Percentiles rank a stretch among this genome's conserved stretches.
phyloP scores from a whole-genome alignment of 2,888 invertebrate species.

The Chrysina gloriosa region DNA sequence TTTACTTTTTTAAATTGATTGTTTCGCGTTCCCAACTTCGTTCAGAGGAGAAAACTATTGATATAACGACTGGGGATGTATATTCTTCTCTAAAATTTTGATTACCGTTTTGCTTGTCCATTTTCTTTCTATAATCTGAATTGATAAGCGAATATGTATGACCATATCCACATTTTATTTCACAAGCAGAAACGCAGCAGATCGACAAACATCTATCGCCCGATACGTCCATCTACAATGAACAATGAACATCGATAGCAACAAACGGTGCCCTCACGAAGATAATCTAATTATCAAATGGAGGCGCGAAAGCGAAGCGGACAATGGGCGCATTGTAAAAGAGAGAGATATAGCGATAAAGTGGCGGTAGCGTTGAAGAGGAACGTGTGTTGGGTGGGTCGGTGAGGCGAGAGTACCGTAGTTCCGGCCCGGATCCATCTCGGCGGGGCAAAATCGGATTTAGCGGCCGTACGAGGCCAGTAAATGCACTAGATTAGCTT shows the following conservation, averaged over 20 bases:
- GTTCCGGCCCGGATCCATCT: constrained; percentile 50
- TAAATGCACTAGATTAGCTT: constrained; percentile 61
- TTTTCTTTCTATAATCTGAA: no score
- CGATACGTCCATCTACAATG: neutral
- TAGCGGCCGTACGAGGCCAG: constrained; percentile 58
- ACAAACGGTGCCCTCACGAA: neutral
- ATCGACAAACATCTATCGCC: no score
- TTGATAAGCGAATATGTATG: no score
- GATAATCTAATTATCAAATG: constrained; percentile 40
- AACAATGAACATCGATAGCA: constrained; percentile 13
- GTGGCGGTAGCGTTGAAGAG: neutral
- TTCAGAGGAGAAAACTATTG: no score
- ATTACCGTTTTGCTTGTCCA: no score
- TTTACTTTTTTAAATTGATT: no score
- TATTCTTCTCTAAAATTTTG: no score
- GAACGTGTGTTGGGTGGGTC: no score
- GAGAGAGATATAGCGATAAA: neutral
- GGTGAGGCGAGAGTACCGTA: constrained; percentile 5
- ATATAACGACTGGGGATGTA: no score
- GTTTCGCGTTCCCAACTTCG: no score
- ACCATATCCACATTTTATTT: no score
- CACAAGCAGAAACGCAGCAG: no score
- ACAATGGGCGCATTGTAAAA: neutral
- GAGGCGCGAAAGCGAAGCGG: constrained; percentile 24
- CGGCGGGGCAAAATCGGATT: constrained; percentile 55